A percentile compares a stretch with the other conserved stretches of the same genome.
phyloP scores from a whole-genome alignment of 2,113 vertebrate species.

The Philantomba maxwellii region DNA sequence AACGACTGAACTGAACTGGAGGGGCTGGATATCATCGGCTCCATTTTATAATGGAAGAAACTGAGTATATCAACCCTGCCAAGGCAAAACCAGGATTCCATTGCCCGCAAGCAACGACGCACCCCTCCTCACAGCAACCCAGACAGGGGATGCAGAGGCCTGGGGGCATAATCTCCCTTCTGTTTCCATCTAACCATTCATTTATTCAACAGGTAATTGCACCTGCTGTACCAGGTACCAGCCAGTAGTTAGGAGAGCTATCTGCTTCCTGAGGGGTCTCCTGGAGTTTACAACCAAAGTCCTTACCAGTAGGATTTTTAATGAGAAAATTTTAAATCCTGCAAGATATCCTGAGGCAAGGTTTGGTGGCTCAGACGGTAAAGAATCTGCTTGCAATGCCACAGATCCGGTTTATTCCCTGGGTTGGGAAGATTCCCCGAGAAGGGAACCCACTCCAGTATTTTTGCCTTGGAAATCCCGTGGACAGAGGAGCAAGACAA shows the following conservation, averaged over 20 bases:
- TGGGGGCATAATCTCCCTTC: neutral
- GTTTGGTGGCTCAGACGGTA: neutral
- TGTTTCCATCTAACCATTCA: neutral
- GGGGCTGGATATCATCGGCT: fast-evolving
- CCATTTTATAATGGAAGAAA: neutral
- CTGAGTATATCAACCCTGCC: neutral
- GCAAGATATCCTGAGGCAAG: neutral
- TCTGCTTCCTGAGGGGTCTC: neutral
- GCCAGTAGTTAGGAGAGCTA: neutral
- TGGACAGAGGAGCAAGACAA: neutral
- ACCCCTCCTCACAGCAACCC: neutral
- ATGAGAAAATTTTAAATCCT: neutral
- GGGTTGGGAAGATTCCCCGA: neutral
- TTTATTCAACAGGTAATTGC: neutral
- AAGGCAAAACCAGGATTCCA: neutral
- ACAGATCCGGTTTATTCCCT: neutral
- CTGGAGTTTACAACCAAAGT: neutral
- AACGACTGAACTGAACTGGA: neutral
- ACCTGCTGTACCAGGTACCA: neutral
- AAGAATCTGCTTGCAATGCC: neutral
- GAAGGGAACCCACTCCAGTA: neutral
- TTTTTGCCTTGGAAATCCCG: neutral
- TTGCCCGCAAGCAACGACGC: no score
- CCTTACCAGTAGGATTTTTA: neutral
- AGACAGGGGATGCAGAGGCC: neutral